phyloP scores from a whole-genome alignment of 2,797 vertebrate species.

The Otolemur crassicaudatus region DNA sequence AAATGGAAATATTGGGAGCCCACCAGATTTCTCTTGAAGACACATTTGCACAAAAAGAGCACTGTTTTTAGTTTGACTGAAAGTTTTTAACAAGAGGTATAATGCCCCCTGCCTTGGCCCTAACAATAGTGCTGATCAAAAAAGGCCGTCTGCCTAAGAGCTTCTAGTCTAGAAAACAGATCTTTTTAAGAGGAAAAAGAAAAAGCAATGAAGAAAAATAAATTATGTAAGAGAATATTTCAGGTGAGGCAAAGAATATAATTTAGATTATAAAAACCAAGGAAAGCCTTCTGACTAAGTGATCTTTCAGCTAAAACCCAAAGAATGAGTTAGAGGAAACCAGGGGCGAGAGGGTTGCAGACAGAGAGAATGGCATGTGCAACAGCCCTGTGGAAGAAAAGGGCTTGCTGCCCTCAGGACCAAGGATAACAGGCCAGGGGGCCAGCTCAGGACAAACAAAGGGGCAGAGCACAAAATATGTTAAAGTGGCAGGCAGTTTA shows the following conservation, averaged over 20 bases:
- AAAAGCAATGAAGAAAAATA: not conserved
- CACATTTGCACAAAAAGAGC: not conserved
- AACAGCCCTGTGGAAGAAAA: not conserved
- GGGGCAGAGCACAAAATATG: not conserved
- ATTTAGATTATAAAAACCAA: not conserved
- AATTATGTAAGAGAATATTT: not conserved
- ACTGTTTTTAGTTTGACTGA: not conserved
- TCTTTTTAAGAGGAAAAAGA: not conserved
- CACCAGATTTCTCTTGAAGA: not conserved
- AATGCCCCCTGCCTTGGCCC: not conserved
- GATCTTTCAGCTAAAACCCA: not conserved
- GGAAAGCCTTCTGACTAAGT: not conserved
- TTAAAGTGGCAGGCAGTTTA: not conserved
- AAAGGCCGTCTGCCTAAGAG: not conserved
- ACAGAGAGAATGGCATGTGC: not conserved
- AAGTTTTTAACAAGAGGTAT: not conserved
- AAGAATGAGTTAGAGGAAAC: not conserved
- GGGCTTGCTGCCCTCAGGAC: not conserved
- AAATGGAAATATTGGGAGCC: not conserved
- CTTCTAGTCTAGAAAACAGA: not conserved
- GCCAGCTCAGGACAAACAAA: slow-evolving; percentile 10
- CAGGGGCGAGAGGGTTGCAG: not conserved
- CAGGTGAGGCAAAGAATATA: not conserved
- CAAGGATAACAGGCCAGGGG: not conserved
- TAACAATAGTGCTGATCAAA: not conserved